Evolutionary conservation across 2,113 vertebrate genomes (phyloP).

Genomic region (Pristiophorus japonicus): DNA sequence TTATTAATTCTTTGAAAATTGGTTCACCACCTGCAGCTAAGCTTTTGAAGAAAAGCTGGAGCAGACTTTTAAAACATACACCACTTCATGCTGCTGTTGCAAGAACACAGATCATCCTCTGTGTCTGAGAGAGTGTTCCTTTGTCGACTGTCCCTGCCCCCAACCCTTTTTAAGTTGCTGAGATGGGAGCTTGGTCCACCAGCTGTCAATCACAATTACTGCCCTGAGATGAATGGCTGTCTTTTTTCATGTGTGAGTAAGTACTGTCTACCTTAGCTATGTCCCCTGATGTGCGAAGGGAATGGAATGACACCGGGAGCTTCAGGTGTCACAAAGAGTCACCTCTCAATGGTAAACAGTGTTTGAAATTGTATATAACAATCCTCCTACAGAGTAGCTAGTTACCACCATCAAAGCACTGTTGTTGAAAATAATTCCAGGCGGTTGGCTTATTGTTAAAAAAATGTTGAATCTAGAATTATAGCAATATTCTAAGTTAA

Average conservation of each 20-base stretch:
- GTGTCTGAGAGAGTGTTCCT: not conserved
- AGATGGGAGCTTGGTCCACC: not conserved
- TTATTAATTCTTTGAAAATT: not conserved
- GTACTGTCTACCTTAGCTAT: not conserved
- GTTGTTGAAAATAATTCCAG: not conserved
- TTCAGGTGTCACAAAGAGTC: not conserved
- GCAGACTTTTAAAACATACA: not conserved
- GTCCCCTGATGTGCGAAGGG: not conserved
- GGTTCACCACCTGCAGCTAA: not conserved
- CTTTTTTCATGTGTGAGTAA: not conserved
- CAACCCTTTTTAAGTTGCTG: not conserved
- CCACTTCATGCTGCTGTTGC: not conserved
- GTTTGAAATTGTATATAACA: not conserved
- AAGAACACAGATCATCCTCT: not conserved
- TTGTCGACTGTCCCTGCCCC: not conserved
- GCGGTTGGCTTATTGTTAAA: not conserved
- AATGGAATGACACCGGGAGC: not conserved
- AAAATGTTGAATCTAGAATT: not conserved
- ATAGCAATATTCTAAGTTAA: not conserved
- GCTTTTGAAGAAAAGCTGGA: not conserved
- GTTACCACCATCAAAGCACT: not conserved
- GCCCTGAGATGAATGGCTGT: not conserved
- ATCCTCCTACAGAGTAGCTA: not conserved
- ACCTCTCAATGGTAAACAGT: not conserved
- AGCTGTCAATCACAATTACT: not conserved